These are phyloP conservation scores for Acromyrmex heyeri DNA, from an alignment of 1,140 invertebrate species.

Conservation along the genomic window DNA sequence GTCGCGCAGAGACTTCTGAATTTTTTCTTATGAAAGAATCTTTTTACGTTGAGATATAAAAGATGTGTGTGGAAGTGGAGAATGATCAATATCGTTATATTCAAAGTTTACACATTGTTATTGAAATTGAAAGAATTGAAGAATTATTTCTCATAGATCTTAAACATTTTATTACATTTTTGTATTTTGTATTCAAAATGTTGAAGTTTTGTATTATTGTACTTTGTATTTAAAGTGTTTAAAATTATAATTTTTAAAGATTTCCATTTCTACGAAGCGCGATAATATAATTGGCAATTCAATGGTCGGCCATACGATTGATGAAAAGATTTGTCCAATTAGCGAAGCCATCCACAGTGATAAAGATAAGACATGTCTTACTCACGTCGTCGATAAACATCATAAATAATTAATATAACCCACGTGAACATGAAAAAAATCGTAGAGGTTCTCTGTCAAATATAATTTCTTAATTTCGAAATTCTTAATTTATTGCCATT, in stretches of 20 bases:
- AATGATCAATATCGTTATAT: background rate
- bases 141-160: background rate
- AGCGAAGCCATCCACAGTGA: constrained; percentile 77
- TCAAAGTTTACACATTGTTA: background rate
- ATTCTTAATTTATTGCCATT: background rate
- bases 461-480: background rate
- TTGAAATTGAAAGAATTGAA: background rate
- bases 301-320: constrained; percentile 74
- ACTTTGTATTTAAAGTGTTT: background rate
- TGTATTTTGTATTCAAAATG: background rate
- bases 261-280: constrained; percentile 6
- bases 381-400: constrained; percentile 77
- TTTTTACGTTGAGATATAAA: background rate
- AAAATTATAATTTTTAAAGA: background rate
- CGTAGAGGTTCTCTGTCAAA: background rate
- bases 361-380: constrained; percentile 83
- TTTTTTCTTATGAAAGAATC: background rate
- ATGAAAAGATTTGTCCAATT: constrained; percentile 84
- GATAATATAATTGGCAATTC: constrained; percentile 78
- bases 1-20: background rate
- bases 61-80: background rate
- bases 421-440: constrained; percentile 57
- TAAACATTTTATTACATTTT: background rate
- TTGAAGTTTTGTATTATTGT: background rate
- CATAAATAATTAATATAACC: constrained; percentile 80